phyloP scores from a whole-genome alignment of 1,140 invertebrate genomes.

The Frieseomelitta varia region DNA sequence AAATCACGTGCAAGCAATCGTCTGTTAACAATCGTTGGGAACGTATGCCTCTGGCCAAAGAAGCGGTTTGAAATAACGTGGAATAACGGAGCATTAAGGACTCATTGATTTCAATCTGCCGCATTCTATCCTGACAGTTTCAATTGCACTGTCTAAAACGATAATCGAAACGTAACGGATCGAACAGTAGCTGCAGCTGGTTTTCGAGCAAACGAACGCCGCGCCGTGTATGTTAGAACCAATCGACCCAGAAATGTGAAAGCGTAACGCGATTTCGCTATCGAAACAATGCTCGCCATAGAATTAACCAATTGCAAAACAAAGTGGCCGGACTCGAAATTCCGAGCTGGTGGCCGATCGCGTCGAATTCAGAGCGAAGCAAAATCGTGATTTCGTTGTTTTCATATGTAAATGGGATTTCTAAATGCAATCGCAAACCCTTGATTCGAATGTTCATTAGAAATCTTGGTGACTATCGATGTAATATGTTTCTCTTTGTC shows the following conservation, averaged over 20 bases:
- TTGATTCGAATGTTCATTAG: too few species aligned
- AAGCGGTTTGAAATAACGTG: too few species aligned
- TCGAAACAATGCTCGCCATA: background rate
- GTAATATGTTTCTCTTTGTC: too few species aligned
- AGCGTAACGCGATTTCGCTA: background rate
- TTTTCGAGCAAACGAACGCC: background rate
- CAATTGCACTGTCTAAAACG: background rate
- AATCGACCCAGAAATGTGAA: conserved; percentile 20
- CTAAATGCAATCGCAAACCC: background rate
- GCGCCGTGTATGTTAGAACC: background rate
- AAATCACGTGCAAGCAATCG: background rate
- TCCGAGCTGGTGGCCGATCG: background rate
- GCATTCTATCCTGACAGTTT: background rate
- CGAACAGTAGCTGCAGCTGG: background rate
- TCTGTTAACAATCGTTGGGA: background rate
- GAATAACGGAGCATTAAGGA: background rate
- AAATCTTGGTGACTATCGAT: too few species aligned
- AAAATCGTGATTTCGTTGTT: background rate
- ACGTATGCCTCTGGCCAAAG: background rate
- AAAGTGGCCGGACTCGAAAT: background rate
- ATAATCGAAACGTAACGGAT: background rate
- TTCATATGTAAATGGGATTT: background rate
- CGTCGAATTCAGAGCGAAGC: background rate
- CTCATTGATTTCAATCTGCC: background rate
- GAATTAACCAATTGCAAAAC: background rate